Evolutionary conservation across 2,113 vertebrate genomes (phyloP), one percentile per base, ranked within the genome.

Genomic region (Cebidichthys violaceus): DNA sequence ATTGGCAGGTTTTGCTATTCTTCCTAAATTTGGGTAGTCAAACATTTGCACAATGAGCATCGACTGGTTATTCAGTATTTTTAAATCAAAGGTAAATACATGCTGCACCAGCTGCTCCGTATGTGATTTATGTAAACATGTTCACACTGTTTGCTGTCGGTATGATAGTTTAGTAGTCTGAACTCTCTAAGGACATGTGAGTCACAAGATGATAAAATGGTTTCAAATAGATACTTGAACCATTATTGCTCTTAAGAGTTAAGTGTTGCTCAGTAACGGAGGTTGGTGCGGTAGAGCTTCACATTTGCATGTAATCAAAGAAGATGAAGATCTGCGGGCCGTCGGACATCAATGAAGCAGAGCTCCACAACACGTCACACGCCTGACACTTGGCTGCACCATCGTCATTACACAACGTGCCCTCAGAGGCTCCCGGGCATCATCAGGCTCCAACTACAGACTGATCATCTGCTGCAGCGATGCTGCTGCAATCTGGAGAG

Each of bases 321-420:
- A 37, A 65, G 72, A 65, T 74, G 54, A 75, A 77, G 27, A 10
- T 67, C 54, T 35, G 13, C 43, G 39, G 74, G 6, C 71, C 54
- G 2, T 65, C 9, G 4, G 59, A 57, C 43, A 27, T 76, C 24
- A 11, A 82, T 75, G 65, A 79, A 73, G 50, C 82, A 57, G 68
- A 62, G 73, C 79, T 65, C 18, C 47, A 47, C 65, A 54, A 9
- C 17, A 7, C 14, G 22, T 67, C 70, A 75, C 60, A 64, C 54
- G 37, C 73, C 41, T 45, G 57, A 84, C 83, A 59, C 72, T 83
- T 87, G 84, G 85, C 82, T 77, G 71, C 79, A 68, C 11, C 84
- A 27, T 87, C 77, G 55, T 76, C 29, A 79, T 94, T 92, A 88
- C 83, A 80, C 91, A 93, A 90, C 86, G 79, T 17, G 17, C 62